Conservation (phyloP, 2,113 vertebrate genomes). For the Rhinogobius similis region DNA sequence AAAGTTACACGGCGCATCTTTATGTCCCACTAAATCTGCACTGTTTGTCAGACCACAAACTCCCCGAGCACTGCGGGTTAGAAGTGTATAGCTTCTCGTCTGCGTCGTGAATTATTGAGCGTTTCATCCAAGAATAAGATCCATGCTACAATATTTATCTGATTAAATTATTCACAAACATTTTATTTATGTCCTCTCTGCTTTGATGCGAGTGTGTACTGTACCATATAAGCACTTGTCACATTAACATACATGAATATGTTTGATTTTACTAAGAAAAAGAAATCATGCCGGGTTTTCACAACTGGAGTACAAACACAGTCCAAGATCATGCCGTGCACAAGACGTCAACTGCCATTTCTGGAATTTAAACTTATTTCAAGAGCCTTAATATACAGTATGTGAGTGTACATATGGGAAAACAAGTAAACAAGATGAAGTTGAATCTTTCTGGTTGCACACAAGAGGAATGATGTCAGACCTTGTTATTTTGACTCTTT, state of each 20-base stretch:
- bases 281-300: not conserved
- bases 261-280: conserved; percentile 1
- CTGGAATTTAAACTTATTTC: not conserved
- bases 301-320: not conserved
- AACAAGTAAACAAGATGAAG: too few species aligned
- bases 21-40: not conserved
- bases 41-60: too few species aligned
- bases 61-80: too few species aligned
- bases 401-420: too few species aligned
- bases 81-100: not conserved
- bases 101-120: conserved; percentile 1
- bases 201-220: not conserved
- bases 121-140: not conserved
- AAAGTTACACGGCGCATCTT: not conserved
- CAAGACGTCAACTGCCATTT: too few species aligned
- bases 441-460: too few species aligned
- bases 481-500: too few species aligned
- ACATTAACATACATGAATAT: conserved; percentile 1
- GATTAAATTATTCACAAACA: conserved; percentile 13
- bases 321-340: not conserved
- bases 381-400: not conserved
- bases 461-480: too few species aligned
- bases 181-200: conserved; percentile 6
- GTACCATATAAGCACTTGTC: not conserved
- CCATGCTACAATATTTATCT: conserved; percentile 7